Evolutionary conservation across 92 coral and sea anemone species (phyloP).

Genomic region (Palythoa grandiflora): DNA sequence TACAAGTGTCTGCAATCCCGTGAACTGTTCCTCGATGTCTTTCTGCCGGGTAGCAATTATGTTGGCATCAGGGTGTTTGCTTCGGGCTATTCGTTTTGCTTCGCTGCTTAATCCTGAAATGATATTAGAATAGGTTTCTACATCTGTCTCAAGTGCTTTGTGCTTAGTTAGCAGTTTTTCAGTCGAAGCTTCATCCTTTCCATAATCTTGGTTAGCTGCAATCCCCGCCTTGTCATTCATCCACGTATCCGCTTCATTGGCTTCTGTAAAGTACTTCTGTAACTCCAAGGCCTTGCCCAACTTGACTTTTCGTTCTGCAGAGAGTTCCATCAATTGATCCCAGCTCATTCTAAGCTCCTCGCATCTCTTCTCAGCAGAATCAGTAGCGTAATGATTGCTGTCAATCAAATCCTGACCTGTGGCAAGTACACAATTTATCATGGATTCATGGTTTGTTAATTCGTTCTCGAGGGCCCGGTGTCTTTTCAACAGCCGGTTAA

Average conservation of each 20-base stretch:
- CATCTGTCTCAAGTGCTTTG: conserved; percentile 87
- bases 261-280: conserved; percentile 95
- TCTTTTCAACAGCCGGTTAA: conserved; percentile 89
- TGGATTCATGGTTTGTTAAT: conserved; percentile 78
- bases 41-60: conserved; percentile 83
- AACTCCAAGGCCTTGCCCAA: conserved; percentile 81
- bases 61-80: conserved; percentile 76
- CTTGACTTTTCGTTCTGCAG: conserved; percentile 73
- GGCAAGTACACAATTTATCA: conserved; percentile 78
- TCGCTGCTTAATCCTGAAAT: conserved; percentile 79
- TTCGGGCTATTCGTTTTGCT: conserved; percentile 76
- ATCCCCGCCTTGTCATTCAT: conserved; percentile 96
- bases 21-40: conserved; percentile 92
- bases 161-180: conserved; percentile 88
- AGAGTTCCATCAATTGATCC: conserved; percentile 71
- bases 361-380: conserved; percentile 87
- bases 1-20: conserved; percentile 84
- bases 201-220: conserved; percentile 95
- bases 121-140: conserved; percentile 71
- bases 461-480: conserved; percentile 95
- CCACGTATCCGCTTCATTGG: conserved; percentile 98
- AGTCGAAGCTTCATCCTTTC: conserved; percentile 90
- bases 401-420: conserved; percentile 96
- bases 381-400: conserved; percentile 91
- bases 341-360: conserved; percentile 78